These are phyloP conservation scores for Battus philenor DNA, from an alignment of 1,140 invertebrate species.

Conservation along the genomic window DNA sequence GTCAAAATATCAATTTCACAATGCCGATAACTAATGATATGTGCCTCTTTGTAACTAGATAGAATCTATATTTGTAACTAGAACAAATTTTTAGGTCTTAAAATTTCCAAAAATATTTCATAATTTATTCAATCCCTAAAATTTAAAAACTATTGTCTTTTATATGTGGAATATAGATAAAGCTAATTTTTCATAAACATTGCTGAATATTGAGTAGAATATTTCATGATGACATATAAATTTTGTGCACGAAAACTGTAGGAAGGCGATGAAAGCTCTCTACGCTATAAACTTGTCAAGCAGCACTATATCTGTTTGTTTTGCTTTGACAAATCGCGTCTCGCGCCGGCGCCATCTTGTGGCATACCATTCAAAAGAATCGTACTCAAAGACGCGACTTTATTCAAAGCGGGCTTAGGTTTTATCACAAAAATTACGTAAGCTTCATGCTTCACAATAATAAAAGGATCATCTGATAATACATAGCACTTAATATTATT, in stretches of 20 bases:
- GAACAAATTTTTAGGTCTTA: no score
- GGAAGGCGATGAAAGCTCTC: slow-evolving; percentile 13
- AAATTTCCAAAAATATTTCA: no score
- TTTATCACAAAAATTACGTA: slow-evolving; percentile 7
- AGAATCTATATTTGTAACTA: no score
- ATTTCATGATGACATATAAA: slow-evolving; percentile 3
- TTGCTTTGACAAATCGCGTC: slow-evolving; percentile 18
- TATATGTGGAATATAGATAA: no score
- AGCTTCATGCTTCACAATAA: slow-evolving; percentile 16
- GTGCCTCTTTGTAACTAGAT: no score
- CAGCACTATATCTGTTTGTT: slow-evolving; percentile 16
- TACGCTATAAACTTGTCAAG: slow-evolving; percentile 16
- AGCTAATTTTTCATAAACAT: no score
- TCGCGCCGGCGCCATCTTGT: slow-evolving; percentile 7
- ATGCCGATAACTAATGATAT: no score
- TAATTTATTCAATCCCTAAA: no score
- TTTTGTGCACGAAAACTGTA: slow-evolving; percentile 5
- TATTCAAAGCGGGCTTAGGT: slow-evolving; percentile 13
- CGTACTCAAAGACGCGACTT: slow-evolving; percentile 15
- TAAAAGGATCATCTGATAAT: slow-evolving; percentile 13
- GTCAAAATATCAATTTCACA: no score
- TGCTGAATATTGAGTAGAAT: no score
- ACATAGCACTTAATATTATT: slow-evolving; percentile 5
- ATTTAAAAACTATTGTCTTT: no score
- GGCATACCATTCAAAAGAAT: slow-evolving; percentile 14